Conservation (phyloP, 1,140 invertebrate genomes). For the Drepana arcuata region DNA sequence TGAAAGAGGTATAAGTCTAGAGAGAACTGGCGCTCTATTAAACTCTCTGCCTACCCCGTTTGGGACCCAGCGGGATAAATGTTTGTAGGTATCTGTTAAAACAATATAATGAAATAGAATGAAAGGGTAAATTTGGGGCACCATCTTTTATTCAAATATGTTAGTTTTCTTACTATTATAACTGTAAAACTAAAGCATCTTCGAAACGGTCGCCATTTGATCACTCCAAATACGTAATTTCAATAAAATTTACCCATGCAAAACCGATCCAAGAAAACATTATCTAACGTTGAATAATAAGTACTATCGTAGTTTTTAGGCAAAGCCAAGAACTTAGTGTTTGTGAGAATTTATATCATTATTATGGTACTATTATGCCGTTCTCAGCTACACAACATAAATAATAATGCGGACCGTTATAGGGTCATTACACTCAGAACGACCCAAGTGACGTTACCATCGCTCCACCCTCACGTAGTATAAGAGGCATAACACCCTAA, state of each 20-base stretch:
- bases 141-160: no score
- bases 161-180: no score
- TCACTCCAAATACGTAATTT: no score
- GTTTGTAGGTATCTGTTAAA: no score
- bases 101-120: no score
- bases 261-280: constrained; percentile 27
- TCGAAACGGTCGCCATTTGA: no score
- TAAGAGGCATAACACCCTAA: constrained; percentile 16
- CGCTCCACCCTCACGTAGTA: constrained; percentile 39
- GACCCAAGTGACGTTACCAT: constrained; percentile 43
- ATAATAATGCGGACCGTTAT: constrained; percentile 66
- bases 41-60: no score
- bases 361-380: constrained; percentile 66
- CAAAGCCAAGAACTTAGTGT: constrained; percentile 54
- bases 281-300: constrained; percentile 45
- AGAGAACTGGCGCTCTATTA: no score
- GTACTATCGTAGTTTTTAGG: constrained; percentile 44
- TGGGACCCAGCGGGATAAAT: no score
- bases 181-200: no score
- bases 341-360: constrained; percentile 64
- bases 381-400: constrained; percentile 67
- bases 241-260: constrained; percentile 24
- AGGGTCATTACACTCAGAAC: constrained; percentile 57
- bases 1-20: no score
- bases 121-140: no score